Evolutionary conservation across 2,797 vertebrate genomes (phyloP).

Genomic region (Lithobates pipiens): DNA sequence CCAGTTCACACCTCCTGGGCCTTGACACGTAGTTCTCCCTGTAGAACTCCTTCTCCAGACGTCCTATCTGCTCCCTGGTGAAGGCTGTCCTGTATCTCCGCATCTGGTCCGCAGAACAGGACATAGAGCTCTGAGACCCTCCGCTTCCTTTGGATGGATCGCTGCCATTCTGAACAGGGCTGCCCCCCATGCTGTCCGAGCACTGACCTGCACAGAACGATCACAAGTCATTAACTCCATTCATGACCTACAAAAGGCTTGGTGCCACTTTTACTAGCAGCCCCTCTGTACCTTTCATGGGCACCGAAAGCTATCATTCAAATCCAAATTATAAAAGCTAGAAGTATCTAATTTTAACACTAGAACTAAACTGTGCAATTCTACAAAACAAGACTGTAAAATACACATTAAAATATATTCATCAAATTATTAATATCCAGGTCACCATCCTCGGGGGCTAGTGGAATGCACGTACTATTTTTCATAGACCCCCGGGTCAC

Average conservation of each 20-base stretch:
- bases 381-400: too few relatives aligned
- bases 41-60: slow-evolving; percentile 98
- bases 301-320: neutral
- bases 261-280: neutral
- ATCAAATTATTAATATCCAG: too few relatives aligned
- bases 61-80: slow-evolving; percentile 94
- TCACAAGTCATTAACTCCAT: slow-evolving; percentile 48
- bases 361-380: neutral
- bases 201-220: slow-evolving; percentile 71
- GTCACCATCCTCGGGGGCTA: too few relatives aligned
- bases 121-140: slow-evolving; percentile 82
- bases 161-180: slow-evolving; percentile 70
- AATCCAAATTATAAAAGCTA: too few relatives aligned
- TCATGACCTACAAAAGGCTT: slow-evolving; percentile 3
- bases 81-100: slow-evolving; percentile 96
- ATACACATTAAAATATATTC: neutral
- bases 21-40: slow-evolving; percentile 97
- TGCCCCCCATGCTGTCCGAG: slow-evolving; percentile 70
- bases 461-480: too few relatives aligned
- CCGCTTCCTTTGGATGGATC: slow-evolving; percentile 74
- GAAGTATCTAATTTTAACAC: too few relatives aligned
- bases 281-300: neutral
- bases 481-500: neutral
- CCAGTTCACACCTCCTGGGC: slow-evolving; percentile 94
- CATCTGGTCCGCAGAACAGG: slow-evolving; percentile 93